Base-by-base conservation (phyloP, 1,140 invertebrate genomes). In the Panagrolaimus sp. region DNA sequence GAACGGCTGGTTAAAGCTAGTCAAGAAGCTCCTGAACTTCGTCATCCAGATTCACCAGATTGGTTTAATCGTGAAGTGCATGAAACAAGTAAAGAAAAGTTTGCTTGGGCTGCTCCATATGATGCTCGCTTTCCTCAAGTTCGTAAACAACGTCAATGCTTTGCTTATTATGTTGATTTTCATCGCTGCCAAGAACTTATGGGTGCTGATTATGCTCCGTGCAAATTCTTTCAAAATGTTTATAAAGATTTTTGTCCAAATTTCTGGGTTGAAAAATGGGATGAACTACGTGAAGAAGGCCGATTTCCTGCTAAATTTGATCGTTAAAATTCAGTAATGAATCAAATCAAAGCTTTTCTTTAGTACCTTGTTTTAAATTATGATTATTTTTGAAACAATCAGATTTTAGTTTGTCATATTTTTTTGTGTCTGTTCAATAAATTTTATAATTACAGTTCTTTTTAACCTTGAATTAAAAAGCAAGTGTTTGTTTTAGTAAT, bases 61-160 rank as follows among this genome's bases (percentile, higher is more conserved):
- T 79, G 78, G 74, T 81, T 75, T 72, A 73, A 74, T 25, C 73
- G 70, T 48, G 77, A 78, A 63, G 42, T 65, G 20, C 67, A 81
- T 63, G 78, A 83, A 53, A 68, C 70, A 9, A 23, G 51, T 31
- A 74, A 70, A 51, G 75, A 72, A 51, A 68, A 82, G 64, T 51
- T 72, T 46, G 57, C 38, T 45, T 73, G 72, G 72, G 92, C 92
- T 45, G 90, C 91, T 74, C 93, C 92, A 61, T 93, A 92, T 80
- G 94, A 97, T 87, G 91, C 94, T 79, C 88, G 94, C 75, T 98
- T 96, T 84, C 94, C 94, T 69, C 96, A 96, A 84, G 88, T 89
- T 81, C 97, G 97, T 85, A 93, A 96, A 84, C 79, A 86, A 47
- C 78, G 91, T 83, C 91, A 95, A 81, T 96, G 93, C 86, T 95